A percentile compares a stretch with the other conserved stretches of the same genome.
Evolutionary conservation across 2,113 vertebrate species (phyloP).

Genomic region (Alligator sinensis): DNA sequence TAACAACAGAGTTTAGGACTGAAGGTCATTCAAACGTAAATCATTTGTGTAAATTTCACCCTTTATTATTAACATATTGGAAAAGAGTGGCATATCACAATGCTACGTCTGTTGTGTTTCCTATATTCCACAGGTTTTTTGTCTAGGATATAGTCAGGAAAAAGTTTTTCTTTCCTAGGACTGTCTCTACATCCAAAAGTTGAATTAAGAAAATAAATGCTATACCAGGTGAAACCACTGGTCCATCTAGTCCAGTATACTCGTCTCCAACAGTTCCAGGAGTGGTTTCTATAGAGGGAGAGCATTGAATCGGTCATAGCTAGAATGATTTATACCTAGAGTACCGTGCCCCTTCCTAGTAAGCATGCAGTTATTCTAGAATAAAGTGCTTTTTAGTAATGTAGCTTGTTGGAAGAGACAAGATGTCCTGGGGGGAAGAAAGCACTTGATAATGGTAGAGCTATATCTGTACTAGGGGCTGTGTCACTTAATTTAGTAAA

Average conservation of each 20-base stretch:
- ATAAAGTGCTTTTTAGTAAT: background rate
- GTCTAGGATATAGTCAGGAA: background rate
- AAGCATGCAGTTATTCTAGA: background rate
- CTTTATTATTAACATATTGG: background rate
- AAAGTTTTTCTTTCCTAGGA: background rate
- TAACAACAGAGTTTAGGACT: background rate
- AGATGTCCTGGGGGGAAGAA: background rate
- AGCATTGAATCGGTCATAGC: too few relatives aligned
- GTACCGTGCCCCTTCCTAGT: too few relatives aligned
- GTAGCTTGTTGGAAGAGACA: constrained; percentile 3
- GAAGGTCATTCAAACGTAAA: background rate
- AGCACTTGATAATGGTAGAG: background rate
- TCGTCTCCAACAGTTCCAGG: too few relatives aligned
- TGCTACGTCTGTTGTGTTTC: background rate
- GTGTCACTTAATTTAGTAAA: background rate
- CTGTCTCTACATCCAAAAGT: background rate
- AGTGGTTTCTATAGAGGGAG: too few relatives aligned
- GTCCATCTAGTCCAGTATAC: too few relatives aligned
- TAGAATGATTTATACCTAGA: too few relatives aligned
- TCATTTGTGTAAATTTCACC: background rate
- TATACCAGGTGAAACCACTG: too few relatives aligned
- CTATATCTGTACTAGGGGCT: fast-evolving
- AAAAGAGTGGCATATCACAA: background rate
- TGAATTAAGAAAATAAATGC: background rate
- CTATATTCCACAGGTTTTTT: background rate